Evolutionary conservation across 2,113 vertebrate species (phyloP), one percentile per base, ranked within the genome.

Genomic region (Ranitomeya imitator): DNA sequence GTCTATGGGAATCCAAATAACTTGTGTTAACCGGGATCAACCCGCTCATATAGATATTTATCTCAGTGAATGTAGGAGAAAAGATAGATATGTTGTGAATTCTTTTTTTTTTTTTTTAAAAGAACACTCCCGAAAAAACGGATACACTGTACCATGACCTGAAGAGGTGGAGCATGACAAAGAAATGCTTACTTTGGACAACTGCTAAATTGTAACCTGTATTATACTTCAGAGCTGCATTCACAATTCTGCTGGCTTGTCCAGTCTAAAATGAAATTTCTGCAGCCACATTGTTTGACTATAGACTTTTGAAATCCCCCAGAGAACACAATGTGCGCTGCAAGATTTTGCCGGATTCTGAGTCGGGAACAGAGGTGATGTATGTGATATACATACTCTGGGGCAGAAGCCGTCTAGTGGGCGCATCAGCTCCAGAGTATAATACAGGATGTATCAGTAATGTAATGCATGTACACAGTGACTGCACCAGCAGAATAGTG

Each of bases 1-100:
- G 65, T 60, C 67, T 73, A 73, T 69, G 80, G 63, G 85, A 45
- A 79, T 74, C 57, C 55, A 60, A 73, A 74, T 74, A 79, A 23
- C 31, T 51, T 6, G 31, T 16, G 73, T 51, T 52, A 67, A 65
- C 61, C 18, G 65, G 52, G 78, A 60, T 55, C 54, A 87, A 26
- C 78, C 78, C 51, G 51, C 79, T 23, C 57, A 82, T 74, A 21
- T 71, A 82, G 79, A 74, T 74, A 45, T 74, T 51, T 73, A 37
- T 37, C 26, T 45, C 18, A 15, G 45, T 74, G 19, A 45, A 74
- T 51, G 31, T 7, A 51, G 16, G 18, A 15, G 69, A 37, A 71
- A 71, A 71, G 37, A 45, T 13, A 71, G 13, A 37, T 6, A 71
- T 7, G 7, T 14, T 14, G 69, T 16, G 13, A 31, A 71, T 13